Conservation (phyloP, 2,797 vertebrate species). For the Hippopotamyrus pictus region DNA sequence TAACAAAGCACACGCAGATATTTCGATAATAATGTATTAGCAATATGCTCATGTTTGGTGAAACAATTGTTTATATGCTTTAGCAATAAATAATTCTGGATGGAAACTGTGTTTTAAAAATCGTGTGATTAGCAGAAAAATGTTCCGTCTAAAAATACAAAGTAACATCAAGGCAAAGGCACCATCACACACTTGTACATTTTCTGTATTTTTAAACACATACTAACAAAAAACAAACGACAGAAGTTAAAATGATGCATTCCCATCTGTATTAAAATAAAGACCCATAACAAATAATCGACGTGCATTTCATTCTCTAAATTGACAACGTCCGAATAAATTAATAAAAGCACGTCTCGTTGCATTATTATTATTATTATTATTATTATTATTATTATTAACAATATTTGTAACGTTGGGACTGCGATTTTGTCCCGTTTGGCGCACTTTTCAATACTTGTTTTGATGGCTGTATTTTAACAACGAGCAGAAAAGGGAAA, state of each 20-base stretch:
- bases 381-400: neutral
- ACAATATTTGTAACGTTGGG: neutral
- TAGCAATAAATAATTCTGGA: neutral
- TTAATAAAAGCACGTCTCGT: neutral
- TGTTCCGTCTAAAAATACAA: neutral
- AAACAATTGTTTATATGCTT: neutral
- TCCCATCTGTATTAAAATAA: neutral
- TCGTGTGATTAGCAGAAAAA: neutral
- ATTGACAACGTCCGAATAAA: neutral
- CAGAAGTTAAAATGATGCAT: neutral
- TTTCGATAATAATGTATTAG: neutral
- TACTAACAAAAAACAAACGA: neutral
- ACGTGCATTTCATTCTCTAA: neutral
- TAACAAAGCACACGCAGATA: neutral
- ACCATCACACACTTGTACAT: neutral
- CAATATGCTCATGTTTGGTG: neutral
- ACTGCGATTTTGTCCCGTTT: neutral
- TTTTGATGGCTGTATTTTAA: neutral
- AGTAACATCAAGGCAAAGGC: neutral
- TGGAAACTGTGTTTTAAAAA: conserved; percentile 3
- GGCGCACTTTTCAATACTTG: neutral
- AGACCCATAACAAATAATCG: neutral
- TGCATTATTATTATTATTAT: neutral
- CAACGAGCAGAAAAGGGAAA: neutral
- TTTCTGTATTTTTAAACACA: neutral